Conservation (phyloP, 2,797 vertebrate species). For the Galaxias olidus region DNA sequence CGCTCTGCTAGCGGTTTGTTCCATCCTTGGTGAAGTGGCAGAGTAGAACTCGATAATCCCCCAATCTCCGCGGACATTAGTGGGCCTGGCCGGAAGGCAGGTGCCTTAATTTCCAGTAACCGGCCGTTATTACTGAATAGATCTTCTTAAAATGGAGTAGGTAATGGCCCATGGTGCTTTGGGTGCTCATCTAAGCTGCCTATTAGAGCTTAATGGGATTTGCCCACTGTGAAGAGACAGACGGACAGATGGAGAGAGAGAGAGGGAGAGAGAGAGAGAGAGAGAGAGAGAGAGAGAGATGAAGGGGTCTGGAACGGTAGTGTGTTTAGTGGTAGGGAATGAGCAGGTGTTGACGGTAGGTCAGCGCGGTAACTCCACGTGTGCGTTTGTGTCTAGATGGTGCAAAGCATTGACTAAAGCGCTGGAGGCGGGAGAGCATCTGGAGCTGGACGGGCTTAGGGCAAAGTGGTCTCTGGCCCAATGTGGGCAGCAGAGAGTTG, state of each 20-base stretch:
- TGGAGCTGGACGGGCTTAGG: neutral
- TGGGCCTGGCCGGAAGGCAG: constrained; percentile 59
- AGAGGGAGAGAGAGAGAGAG: neutral
- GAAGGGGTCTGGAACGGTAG: constrained; percentile 11
- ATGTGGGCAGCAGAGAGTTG: neutral
- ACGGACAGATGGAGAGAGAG: constrained; percentile 17
- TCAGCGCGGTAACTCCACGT: constrained; percentile 7
- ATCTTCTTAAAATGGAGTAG: constrained; percentile 67
- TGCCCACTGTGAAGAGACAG: constrained; percentile 38
- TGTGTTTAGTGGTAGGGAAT: constrained; percentile 4
- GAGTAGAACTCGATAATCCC: constrained; percentile 58
- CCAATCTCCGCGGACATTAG: constrained; percentile 54
- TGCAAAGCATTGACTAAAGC: neutral
- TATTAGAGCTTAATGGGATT: constrained; percentile 72
- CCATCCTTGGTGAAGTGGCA: constrained; percentile 28
- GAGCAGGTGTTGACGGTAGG: neutral
- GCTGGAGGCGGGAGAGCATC: constrained; percentile 17
- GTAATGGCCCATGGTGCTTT: constrained; percentile 70
- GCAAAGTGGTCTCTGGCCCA: constrained; percentile 5
- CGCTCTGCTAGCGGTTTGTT: neutral
- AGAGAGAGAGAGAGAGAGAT: constrained; percentile 22
- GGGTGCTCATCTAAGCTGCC: constrained; percentile 62
- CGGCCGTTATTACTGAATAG: constrained; percentile 62
- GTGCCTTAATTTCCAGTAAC: constrained; percentile 72
- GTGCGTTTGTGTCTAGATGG: constrained; percentile 11